Evolutionary conservation across 2,888 invertebrate species (phyloP), one percentile per base, ranked within the genome.

Genomic region (Zygothrica quintamaculata): DNA sequence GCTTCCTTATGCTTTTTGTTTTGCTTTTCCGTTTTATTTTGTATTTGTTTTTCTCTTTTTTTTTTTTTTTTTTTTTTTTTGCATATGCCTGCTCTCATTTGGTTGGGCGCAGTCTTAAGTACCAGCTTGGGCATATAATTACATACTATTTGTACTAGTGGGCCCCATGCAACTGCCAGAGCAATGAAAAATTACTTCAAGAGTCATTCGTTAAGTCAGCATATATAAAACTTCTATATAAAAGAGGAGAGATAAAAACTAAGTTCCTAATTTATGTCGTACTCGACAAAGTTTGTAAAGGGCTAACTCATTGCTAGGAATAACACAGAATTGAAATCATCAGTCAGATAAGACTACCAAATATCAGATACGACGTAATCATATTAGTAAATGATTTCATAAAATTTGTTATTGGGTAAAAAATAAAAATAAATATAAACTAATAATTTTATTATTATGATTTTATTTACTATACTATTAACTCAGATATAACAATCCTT

Each of bases 41-140:
- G 34, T 59, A 31, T 29, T 50, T 50, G 48, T 55, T 42, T 37
- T 60, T 39, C 48, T 16, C n/a, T 44, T 6, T 36, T 57, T 33
- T 11, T 25, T 16, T 43, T 33, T 9, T 36, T 26, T n/a, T 13
- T 29, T 55, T 13, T 42, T 47, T 33, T 67, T n/a, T n/a, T 67
- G 18, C 18, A 46, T 29, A 13, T 42, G 55, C 37, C 55, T 82
- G 77, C 65, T 68, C 80, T 71, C 84, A 67, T 86, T 86, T 69
- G 87, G 69, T 68, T 84, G 71, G 67, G 64, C 64, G 71, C 66
- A 51, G 77, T 67, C 70, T 69, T 78, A 72, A 75, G 68, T 78
- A 69, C 26, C 40, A 42, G 60, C 36, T 52, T 37, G 56, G 42
- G 64, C 66, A 77, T 62, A 80, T 84, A 81, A 86, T 86, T 86